Evolutionary conservation across 2,797 vertebrate genomes (phyloP), one percentile per base, ranked within the genome.

Genomic region (Gambelia wislizenii): DNA sequence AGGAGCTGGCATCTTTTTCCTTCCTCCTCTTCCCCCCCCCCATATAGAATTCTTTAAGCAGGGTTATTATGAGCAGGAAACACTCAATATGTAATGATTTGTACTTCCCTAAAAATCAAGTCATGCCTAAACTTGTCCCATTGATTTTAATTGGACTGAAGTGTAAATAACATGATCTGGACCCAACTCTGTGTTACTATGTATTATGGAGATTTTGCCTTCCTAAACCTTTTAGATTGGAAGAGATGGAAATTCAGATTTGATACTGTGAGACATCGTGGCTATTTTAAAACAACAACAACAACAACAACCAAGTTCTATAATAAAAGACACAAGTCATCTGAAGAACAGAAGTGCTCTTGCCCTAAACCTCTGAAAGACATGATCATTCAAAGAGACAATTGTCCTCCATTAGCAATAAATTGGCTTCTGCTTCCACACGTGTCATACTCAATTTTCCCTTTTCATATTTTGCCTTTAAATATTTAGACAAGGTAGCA

Each of bases 401-500:
- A 95, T 93, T 89, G 85, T 94, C 88, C 84, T 95, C 91, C 95
- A 76, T 90, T 85, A 94, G 80, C 44, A 89, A 91, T 85, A 88
- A 39, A 88, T 44, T 93, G 91, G 85, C 95, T 95, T 94, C 91
- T 89, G 89, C 94, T 95, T 95, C 91, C 88, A 90, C 89, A 70
- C 92, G 83, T 94, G 94, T 95, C 95, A 95, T 91, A 85, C 91
- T 92, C 88, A 87, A 89, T 94, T 85, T 94, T 93, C 85, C 92
- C 70, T 89, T 92, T 94, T 94, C 91, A 89, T 93, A 92, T 92
- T 95, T 94, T 91, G 22, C 89, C 86, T 94, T 94, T 93, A 94
- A 95, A 95, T 95, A 95, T 96, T 95, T 94, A 94, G 95, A 94
- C 92, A 93, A 93, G 93, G 87, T 86, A 89, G 93, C 87, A 75